A percentile compares a stretch with the other conserved stretches of the same genome.
Conservation (phyloP, 2,888 invertebrate genomes). For the Sinopyrophorus schimmeli region DNA sequence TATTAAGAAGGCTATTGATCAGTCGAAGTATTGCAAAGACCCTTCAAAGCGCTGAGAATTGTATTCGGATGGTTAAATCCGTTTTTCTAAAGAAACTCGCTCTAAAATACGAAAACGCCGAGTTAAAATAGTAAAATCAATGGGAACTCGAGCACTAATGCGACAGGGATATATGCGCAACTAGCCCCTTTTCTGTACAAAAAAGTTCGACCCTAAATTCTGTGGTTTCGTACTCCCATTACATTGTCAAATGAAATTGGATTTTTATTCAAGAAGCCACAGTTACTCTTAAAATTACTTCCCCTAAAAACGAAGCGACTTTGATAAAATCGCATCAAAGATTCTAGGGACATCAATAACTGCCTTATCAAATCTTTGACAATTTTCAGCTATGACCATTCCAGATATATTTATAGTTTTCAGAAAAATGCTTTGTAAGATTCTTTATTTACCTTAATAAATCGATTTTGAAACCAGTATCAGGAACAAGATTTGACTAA, state of each 20-base stretch:
- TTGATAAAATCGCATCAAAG: no score
- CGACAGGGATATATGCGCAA: constrained; percentile 38
- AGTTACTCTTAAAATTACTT: constrained; percentile 28
- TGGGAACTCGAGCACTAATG: constrained; percentile 35
- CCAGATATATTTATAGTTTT: no score
- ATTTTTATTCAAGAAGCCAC: constrained; percentile 33
- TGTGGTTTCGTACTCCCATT: constrained; percentile 33
- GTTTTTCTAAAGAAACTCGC: constrained; percentile 25
- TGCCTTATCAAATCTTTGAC: no score
- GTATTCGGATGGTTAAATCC: constrained; percentile 30
- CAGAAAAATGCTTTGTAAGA: no score
- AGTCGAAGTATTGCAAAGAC: constrained; percentile 24
- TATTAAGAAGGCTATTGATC: constrained; percentile 27
- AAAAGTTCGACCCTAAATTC: constrained; percentile 29
- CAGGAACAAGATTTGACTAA: no score
- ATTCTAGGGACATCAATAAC: no score
- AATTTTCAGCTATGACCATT: no score
- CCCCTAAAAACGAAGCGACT: no score
- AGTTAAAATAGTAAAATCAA: constrained; percentile 37
- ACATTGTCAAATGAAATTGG: constrained; percentile 33
- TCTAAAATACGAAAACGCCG: constrained; percentile 25
- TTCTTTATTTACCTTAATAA: no score
- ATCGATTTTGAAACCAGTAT: no score
- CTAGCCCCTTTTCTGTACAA: constrained; percentile 38
- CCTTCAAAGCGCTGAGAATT: constrained; percentile 26